Evolutionary conservation across 2,888 invertebrate species (phyloP).

Genomic region (Caenorhabditis panamensis): DNA sequence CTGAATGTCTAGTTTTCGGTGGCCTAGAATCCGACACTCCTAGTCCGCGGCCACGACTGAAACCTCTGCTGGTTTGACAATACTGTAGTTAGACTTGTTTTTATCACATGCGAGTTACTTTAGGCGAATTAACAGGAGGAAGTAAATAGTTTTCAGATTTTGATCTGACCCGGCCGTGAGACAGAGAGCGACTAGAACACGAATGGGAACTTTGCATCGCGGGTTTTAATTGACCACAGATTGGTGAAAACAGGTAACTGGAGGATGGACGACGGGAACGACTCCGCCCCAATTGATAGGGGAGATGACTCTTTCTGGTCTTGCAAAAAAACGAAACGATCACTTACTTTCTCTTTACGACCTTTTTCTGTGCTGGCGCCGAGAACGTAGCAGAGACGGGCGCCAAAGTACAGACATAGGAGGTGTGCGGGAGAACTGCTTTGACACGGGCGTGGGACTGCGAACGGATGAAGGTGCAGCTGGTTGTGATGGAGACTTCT

Average conservation of each 20-base stretch:
- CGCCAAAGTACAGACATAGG: slow-evolving; percentile 38
- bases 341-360: slow-evolving; percentile 49
- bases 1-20: too few species aligned
- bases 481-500: slow-evolving; percentile 16
- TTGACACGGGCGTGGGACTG: slow-evolving; percentile 33
- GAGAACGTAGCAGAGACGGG: slow-evolving; percentile 47
- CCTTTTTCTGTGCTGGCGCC: slow-evolving; percentile 38
- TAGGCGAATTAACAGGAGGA: slow-evolving; percentile 34
- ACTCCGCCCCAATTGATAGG: slow-evolving; percentile 21
- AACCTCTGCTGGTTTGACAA: too few species aligned
- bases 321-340: slow-evolving; percentile 17
- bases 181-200: slow-evolving; percentile 1
- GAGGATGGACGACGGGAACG: neutral
- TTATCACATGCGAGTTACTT: neutral
- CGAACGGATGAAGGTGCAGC: slow-evolving; percentile 50
- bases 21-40: too few species aligned
- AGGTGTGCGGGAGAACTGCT: slow-evolving; percentile 22
- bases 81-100: slow-evolving; percentile 15
- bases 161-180: slow-evolving; percentile 14
- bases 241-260: neutral
- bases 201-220: slow-evolving; percentile 21
- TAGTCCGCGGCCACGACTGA: too few species aligned
- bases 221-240: slow-evolving; percentile 40
- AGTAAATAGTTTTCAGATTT: slow-evolving; percentile 22
- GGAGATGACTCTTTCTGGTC: too few species aligned